Percentiles rank a stretch among this genome's conserved stretches.
Conservation (phyloP, 2,888 invertebrate genomes). For the Ecliptopera silaceata region DNA sequence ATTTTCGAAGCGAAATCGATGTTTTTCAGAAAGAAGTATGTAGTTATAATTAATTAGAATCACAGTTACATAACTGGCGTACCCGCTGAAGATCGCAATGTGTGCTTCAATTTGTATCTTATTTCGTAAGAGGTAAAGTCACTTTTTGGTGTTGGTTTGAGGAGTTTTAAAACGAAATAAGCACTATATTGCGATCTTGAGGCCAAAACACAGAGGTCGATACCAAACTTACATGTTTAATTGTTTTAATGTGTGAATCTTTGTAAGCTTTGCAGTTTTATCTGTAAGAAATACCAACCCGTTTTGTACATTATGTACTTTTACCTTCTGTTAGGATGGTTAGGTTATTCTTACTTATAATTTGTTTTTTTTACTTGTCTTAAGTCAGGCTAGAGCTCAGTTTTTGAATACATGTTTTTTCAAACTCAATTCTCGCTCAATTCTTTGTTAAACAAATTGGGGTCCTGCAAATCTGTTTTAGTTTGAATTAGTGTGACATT, state of each 20-base stretch:
- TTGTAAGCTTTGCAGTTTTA: no score
- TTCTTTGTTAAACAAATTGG: no score
- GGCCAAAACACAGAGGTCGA: slow-evolving; percentile 10
- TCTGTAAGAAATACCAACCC: no score
- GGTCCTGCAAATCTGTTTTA: no score
- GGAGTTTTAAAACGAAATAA: background rate
- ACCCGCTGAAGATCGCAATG: slow-evolving; percentile 28
- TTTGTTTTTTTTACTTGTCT: no score
- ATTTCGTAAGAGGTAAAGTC: slow-evolving; percentile 16
- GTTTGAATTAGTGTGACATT: no score
- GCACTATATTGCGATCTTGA: slow-evolving; percentile 17
- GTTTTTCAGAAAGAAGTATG: slow-evolving; percentile 20
- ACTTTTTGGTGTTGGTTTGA: slow-evolving; percentile 20
- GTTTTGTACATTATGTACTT: no score
- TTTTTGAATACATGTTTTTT: no score
- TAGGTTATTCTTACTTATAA: no score
- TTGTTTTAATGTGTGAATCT: background rate
- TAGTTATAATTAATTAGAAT: slow-evolving; percentile 33
- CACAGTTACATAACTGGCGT: slow-evolving; percentile 29
- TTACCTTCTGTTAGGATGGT: no score
- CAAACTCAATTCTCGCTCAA: no score
- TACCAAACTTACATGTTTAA: slow-evolving; percentile 2
- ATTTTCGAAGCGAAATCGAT: slow-evolving; percentile 35
- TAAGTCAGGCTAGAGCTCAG: no score
- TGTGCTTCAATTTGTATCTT: slow-evolving; percentile 6